Conservation (phyloP, 2,113 vertebrate species). For the Gnathonemus longibarbis region DNA sequence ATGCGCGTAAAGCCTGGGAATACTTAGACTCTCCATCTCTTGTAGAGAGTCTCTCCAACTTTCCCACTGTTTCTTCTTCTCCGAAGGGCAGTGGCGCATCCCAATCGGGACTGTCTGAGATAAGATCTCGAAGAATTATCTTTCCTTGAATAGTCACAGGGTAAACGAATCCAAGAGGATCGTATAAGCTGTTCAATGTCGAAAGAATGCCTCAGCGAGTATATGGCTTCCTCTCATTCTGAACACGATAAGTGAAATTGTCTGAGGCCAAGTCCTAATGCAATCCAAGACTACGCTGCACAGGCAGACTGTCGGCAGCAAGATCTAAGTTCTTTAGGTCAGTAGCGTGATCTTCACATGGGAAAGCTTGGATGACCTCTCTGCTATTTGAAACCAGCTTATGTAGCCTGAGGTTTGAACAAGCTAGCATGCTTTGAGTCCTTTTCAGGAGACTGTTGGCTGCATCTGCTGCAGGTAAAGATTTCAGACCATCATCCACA, state of each 20-base stretch:
- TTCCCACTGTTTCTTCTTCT: neutral
- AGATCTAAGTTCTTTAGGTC: neutral
- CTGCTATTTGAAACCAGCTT: neutral
- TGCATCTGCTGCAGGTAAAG: neutral
- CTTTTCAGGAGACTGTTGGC: neutral
- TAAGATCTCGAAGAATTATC: conserved; percentile 13
- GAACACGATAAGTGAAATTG: conserved; percentile 13
- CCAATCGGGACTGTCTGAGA: conserved; percentile 17
- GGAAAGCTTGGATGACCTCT: conserved; percentile 4
- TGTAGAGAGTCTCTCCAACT: conserved; percentile 9
- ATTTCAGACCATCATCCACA: neutral
- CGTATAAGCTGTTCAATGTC: conserved; percentile 24
- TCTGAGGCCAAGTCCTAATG: conserved; percentile 4
- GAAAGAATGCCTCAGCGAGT: conserved; percentile 13
- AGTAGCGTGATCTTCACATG: neutral
- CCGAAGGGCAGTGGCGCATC: conserved; percentile 6
- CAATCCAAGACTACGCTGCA: neutral
- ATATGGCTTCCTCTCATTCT: neutral
- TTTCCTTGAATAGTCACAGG: conserved; percentile 16
- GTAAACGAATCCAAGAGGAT: conserved; percentile 14
- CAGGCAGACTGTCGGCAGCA: neutral
- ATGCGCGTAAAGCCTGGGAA: neutral
- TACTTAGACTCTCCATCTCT: neutral
- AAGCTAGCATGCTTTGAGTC: neutral
- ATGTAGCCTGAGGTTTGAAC: neutral